Conservation (phyloP, 2,113 vertebrate genomes). For the Nyctibius bracteatus region DNA sequence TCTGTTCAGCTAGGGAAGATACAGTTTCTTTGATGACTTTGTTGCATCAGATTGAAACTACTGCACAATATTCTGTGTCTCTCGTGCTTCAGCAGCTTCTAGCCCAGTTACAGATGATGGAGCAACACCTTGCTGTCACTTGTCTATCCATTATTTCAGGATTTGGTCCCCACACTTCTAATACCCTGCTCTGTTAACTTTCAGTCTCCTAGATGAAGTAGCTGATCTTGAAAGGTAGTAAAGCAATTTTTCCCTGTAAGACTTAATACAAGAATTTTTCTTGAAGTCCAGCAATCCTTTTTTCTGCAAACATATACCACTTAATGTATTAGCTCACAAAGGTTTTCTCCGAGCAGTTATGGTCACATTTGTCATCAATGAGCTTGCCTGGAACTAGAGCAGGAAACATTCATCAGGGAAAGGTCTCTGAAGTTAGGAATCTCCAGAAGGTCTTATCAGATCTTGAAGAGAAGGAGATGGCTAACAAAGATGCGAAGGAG, state of each 20-base stretch:
- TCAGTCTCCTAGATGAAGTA: not conserved
- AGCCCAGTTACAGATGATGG: not conserved
- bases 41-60: not conserved
- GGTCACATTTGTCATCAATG: not conserved
- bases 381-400: not conserved
- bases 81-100: not conserved
- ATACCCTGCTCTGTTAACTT: not conserved
- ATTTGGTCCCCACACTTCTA: not conserved
- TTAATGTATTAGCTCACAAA: not conserved
- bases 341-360: not conserved
- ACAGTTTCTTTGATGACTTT: not conserved
- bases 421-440: not conserved
- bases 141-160: not conserved
- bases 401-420: not conserved
- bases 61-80: not conserved
- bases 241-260: not conserved
- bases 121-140: not conserved
- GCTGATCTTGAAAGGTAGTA: not conserved
- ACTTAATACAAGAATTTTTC: not conserved
- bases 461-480: not conserved
- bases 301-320: not conserved
- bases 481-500: not conserved
- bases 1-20: not conserved
- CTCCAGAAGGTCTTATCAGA: not conserved
- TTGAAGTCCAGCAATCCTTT: not conserved